Percentiles rank a stretch among this genome's conserved stretches.
Conservation (phyloP, 2,888 invertebrate species). For the Dinocampus coccinellae region DNA sequence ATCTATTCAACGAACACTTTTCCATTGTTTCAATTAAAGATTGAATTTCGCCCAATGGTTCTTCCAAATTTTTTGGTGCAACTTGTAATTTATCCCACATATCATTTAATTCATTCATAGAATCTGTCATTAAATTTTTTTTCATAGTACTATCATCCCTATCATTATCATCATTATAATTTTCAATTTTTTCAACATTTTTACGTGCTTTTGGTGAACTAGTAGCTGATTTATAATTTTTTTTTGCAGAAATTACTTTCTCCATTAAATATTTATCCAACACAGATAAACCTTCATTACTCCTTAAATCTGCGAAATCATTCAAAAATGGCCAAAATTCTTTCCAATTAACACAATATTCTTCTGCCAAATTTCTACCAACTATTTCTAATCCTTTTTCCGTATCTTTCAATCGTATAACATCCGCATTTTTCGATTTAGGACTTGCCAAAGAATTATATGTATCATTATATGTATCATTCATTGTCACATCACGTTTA, state of each 20-base stretch:
- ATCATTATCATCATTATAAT: neutral
- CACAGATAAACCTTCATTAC: constrained; percentile 78
- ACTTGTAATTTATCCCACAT: neutral
- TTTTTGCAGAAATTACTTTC: constrained; percentile 62
- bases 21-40: constrained; percentile 11
- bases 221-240: neutral
- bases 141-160: neutral
- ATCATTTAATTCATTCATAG: neutral
- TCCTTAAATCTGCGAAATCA: constrained; percentile 82
- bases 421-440: constrained; percentile 28
- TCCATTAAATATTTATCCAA: constrained; percentile 82
- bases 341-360: constrained; percentile 84
- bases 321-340: constrained; percentile 95
- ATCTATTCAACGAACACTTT: constrained; percentile 15
- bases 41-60: constrained; percentile 24
- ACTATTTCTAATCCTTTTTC: constrained; percentile 91
- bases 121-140: constrained; percentile 10
- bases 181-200: neutral
- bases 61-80: constrained; percentile 1
- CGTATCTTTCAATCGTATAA: constrained; percentile 76
- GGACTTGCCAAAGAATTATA: constrained; percentile 35
- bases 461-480: constrained; percentile 45
- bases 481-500: constrained; percentile 35
- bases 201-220: neutral
- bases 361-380: constrained; percentile 80